Percentiles rank a stretch among this genome's conserved stretches.
Evolutionary conservation across 2,113 vertebrate species (phyloP).

Genomic region (Vulpes ferrilata): DNA sequence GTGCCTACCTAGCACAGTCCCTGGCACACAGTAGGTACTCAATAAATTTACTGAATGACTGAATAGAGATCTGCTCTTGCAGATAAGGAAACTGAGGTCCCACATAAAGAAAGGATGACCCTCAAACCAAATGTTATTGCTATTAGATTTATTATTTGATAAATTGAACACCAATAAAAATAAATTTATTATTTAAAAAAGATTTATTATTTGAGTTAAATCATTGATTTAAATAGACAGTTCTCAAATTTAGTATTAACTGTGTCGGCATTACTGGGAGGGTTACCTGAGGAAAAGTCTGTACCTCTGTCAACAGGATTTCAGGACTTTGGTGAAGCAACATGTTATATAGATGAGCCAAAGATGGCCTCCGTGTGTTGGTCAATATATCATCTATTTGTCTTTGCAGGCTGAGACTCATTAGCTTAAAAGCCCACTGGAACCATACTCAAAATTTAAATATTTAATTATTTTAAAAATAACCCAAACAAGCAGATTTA

Average conservation of each 20-base stretch:
- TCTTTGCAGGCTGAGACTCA: not conserved
- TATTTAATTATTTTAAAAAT: not conserved
- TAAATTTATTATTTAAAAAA: not conserved
- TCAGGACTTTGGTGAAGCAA: not conserved
- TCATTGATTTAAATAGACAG: not conserved
- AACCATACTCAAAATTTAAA: not conserved
- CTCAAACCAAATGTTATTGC: not conserved
- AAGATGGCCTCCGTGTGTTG: not conserved
- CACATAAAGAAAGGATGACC: not conserved
- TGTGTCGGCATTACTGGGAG: not conserved
- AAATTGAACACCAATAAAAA: too few species aligned
- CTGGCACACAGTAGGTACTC: not conserved
- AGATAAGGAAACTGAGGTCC: not conserved
- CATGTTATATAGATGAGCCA: not conserved
- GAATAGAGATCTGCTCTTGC: not conserved
- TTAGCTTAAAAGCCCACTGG: not conserved
- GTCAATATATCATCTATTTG: not conserved
- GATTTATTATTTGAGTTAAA: not conserved
- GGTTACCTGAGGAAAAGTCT: not conserved
- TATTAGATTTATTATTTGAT: not conserved
- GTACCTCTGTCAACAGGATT: not conserved
- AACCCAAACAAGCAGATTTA: not conserved
- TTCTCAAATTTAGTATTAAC: not conserved
- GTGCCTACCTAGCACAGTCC: not conserved
- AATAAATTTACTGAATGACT: not conserved